Evolutionary conservation across 1,140 invertebrate species (phyloP).

Genomic region (Lepidostoma basale): DNA sequence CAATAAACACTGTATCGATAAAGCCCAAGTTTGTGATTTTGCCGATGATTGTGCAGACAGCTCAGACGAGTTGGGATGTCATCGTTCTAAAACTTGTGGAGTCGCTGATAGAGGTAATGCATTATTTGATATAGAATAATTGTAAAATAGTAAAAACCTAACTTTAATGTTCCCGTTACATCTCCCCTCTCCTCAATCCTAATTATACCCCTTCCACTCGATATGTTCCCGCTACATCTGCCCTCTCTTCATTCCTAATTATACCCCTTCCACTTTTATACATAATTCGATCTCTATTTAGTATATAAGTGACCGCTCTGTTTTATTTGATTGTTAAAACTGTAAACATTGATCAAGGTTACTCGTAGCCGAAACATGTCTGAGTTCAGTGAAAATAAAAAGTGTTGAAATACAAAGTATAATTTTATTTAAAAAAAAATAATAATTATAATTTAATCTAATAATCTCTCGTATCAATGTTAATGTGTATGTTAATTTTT

Average conservation of each 20-base stretch:
- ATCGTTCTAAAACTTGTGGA: slow-evolving; percentile 75
- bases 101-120: slow-evolving; percentile 63
- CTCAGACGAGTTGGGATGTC: slow-evolving; percentile 91
- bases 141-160: neutral
- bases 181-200: too few species aligned
- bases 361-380: neutral
- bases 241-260: too few species aligned
- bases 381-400: too few species aligned
- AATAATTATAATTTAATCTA: neutral
- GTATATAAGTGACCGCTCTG: too few species aligned
- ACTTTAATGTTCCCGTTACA: too few species aligned
- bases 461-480: neutral
- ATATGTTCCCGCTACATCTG: too few species aligned
- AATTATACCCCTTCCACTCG: too few species aligned
- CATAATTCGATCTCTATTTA: too few species aligned
- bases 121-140: slow-evolving; percentile 4
- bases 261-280: too few species aligned
- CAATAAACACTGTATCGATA: slow-evolving; percentile 88
- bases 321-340: too few species aligned
- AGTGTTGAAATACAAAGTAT: too few species aligned
- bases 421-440: too few species aligned
- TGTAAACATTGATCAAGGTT: neutral
- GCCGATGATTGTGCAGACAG: slow-evolving; percentile 82
- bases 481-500: slow-evolving; percentile 10
- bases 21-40: slow-evolving; percentile 82